Evolutionary conservation across 2,888 invertebrate genomes (phyloP).

Genomic region (Steinernema carpocapsae): DNA sequence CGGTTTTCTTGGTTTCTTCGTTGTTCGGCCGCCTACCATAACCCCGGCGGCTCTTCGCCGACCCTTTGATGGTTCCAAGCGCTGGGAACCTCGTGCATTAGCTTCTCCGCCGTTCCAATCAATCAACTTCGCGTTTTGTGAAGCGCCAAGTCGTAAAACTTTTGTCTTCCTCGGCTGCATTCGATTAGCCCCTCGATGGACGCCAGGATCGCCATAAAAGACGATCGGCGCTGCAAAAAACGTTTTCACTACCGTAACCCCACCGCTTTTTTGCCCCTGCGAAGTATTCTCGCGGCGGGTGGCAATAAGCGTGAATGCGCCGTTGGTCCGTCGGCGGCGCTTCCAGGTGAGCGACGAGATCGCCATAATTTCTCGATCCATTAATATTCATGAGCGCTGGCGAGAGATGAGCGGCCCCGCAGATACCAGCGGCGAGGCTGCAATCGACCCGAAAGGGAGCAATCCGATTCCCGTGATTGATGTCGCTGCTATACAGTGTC

Average conservation of each 20-base stretch:
- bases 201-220: conserved; percentile 20
- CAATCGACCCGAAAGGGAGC: conserved; percentile 27
- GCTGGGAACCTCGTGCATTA: conserved; percentile 20
- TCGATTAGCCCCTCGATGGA: conserved; percentile 9
- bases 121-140: conserved; percentile 16
- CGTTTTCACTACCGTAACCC: conserved; percentile 29
- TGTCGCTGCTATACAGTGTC: conserved; percentile 19
- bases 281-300: conserved; percentile 26
- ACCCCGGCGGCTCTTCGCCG: background rate
- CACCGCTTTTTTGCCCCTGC: conserved; percentile 11
- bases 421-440: conserved; percentile 15
- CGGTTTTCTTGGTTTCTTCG: too few relatives aligned
- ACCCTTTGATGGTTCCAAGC: background rate
- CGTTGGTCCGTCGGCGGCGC: conserved; percentile 13
- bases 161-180: conserved; percentile 32
- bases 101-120: conserved; percentile 13
- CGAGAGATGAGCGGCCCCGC: conserved; percentile 31
- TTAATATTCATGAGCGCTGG: conserved; percentile 28
- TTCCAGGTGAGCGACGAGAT: conserved; percentile 33
- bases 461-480: conserved; percentile 16
- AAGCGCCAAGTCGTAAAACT: conserved; percentile 33
- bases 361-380: conserved; percentile 32
- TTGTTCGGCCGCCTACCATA: conserved; percentile 2
- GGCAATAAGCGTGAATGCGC: conserved; percentile 31
- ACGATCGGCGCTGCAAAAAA: background rate